Conservation (phyloP, 2,113 vertebrate species). For the Falcunculus frontatus region DNA sequence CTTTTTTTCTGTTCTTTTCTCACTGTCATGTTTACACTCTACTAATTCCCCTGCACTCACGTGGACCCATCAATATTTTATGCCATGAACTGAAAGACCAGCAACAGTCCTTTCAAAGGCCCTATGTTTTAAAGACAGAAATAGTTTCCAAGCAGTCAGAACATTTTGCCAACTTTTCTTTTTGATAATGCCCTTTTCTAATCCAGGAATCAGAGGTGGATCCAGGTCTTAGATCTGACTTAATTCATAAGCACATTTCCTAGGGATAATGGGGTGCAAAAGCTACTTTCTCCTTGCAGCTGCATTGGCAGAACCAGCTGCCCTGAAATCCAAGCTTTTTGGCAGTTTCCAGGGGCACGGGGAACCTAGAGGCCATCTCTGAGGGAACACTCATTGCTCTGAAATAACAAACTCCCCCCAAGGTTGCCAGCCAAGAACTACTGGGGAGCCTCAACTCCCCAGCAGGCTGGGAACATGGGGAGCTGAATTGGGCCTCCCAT, state of each 20-base stretch:
- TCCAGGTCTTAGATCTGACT: not conserved
- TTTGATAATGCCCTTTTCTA: not conserved
- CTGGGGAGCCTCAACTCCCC: not conserved
- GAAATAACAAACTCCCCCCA: not conserved
- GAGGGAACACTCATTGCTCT: not conserved
- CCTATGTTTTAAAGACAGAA: not conserved
- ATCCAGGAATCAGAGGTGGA: not conserved
- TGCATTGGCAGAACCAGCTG: not conserved
- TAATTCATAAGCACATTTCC: not conserved
- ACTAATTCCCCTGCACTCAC: not conserved
- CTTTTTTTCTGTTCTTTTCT: not conserved
- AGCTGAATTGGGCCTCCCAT: not conserved
- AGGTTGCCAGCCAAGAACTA: not conserved
- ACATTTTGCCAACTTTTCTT: not conserved
- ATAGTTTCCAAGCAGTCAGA: not conserved
- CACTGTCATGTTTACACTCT: not conserved
- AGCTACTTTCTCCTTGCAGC: not conserved
- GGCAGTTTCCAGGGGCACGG: not conserved
- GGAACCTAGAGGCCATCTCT: not conserved
- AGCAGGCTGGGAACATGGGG: not conserved
- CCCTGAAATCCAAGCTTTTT: not conserved
- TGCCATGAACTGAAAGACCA: not conserved
- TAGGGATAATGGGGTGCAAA: not conserved
- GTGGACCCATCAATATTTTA: not conserved
- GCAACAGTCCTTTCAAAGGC: not conserved